phyloP scores from a whole-genome alignment of 2,888 invertebrate species.

The Cerastis rubricosa region DNA sequence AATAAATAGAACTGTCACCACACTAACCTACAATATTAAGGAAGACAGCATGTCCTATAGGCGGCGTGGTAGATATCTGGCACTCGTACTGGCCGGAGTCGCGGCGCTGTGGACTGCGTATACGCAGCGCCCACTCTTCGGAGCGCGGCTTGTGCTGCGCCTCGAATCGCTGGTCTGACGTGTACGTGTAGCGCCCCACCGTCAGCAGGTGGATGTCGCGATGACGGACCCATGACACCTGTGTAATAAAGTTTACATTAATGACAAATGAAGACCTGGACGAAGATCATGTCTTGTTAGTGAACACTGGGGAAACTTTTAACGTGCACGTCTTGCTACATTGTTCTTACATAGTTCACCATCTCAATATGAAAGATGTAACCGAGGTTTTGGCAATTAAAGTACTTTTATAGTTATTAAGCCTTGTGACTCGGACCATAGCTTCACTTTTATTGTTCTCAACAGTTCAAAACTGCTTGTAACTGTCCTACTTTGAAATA shows the following conservation, averaged over 20 bases:
- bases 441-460: too few relatives aligned
- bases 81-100: slow-evolving; percentile 97
- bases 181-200: slow-evolving; percentile 97
- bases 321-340: too few relatives aligned
- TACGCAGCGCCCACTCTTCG: slow-evolving; percentile 96
- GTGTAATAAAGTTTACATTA: slow-evolving; percentile 61
- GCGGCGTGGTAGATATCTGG: slow-evolving; percentile 97
- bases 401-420: too few relatives aligned
- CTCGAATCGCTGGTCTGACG: slow-evolving; percentile 95
- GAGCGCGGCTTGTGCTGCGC: slow-evolving; percentile 96
- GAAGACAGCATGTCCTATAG: slow-evolving; percentile 95
- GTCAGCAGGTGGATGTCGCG: slow-evolving; percentile 97
- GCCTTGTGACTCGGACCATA: too few relatives aligned
- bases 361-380: too few relatives aligned
- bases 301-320: too few relatives aligned
- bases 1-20: not conserved
- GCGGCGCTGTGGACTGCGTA: slow-evolving; percentile 93
- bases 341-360: too few relatives aligned
- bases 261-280: not conserved
- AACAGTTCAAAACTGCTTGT: too few relatives aligned
- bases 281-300: not conserved
- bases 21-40: slow-evolving; percentile 96
- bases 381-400: too few relatives aligned
- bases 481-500: too few relatives aligned
- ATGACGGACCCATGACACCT: slow-evolving; percentile 98